Evolutionary conservation across 1,140 invertebrate genomes (phyloP).

Genomic region (Lasaia peninsularis): DNA sequence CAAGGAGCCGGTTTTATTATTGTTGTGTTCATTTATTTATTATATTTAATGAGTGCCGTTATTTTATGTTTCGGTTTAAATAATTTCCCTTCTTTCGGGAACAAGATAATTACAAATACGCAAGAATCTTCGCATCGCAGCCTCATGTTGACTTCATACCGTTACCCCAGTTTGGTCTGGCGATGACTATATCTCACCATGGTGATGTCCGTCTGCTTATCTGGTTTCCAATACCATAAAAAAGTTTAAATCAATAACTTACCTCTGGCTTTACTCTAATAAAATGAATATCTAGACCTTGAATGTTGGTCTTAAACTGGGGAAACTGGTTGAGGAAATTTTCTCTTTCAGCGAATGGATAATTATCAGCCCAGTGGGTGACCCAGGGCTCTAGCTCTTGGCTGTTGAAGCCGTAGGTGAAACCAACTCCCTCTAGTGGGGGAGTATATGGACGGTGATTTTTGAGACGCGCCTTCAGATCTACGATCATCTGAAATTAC

Average conservation of each 20-base stretch:
- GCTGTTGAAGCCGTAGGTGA: slow-evolving; percentile 87
- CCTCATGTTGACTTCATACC: too few relatives aligned
- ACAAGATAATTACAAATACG: too few relatives aligned
- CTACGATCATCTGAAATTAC: slow-evolving; percentile 77
- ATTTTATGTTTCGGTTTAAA: too few relatives aligned
- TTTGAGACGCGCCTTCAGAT: slow-evolving; percentile 80
- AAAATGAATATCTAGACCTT: slow-evolving; percentile 85
- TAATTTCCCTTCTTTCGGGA: too few relatives aligned
- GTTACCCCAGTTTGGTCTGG: too few relatives aligned
- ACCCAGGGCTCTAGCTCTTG: slow-evolving; percentile 80
- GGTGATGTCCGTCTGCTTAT: too few relatives aligned
- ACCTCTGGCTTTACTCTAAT: slow-evolving; percentile 79
- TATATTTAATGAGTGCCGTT: too few relatives aligned
- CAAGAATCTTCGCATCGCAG: too few relatives aligned
- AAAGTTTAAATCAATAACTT: background rate
- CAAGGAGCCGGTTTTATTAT: too few relatives aligned
- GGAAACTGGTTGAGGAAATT: slow-evolving; percentile 82
- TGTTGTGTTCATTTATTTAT: too few relatives aligned
- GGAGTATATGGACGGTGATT: slow-evolving; percentile 67
- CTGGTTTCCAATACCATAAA: too few relatives aligned
- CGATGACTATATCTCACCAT: too few relatives aligned
- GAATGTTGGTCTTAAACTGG: slow-evolving; percentile 85
- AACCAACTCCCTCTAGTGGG: slow-evolving; percentile 81
- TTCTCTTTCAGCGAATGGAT: slow-evolving; percentile 83
- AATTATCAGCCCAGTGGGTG: slow-evolving; percentile 84